These are phyloP conservation scores for Drosophila cardini DNA, from an alignment of 1,140 invertebrate species.

Conservation along the genomic window DNA sequence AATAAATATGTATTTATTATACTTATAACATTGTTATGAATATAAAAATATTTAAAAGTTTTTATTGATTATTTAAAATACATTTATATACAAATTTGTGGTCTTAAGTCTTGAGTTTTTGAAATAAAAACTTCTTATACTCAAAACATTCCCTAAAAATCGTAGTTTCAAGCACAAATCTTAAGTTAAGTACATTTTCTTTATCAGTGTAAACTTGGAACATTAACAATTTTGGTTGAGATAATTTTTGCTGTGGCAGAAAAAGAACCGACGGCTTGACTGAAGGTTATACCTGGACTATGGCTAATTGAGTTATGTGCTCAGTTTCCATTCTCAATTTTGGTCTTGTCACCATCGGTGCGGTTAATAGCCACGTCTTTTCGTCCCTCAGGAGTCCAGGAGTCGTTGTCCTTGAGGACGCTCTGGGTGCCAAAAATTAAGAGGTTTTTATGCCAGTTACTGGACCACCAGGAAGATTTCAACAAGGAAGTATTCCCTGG, in stretches of 20 bases:
- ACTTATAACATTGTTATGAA: too few species aligned
- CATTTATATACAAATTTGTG: too few species aligned
- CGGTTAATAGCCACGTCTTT: constrained; percentile 28
- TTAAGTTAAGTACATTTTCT: too few species aligned
- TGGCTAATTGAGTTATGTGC: constrained; percentile 15
- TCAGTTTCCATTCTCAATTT: neutral
- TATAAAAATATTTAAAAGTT: too few species aligned
- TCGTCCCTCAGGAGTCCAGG: constrained; percentile 9
- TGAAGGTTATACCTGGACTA: constrained; percentile 3
- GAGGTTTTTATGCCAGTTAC: constrained; percentile 85
- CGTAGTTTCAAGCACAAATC: too few species aligned
- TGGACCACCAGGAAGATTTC: constrained; percentile 9
- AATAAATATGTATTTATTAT: too few species aligned
- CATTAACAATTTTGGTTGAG: constrained; percentile 5
- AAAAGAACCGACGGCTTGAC: neutral
- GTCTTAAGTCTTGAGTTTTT: too few species aligned
- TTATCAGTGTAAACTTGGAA: neutral
- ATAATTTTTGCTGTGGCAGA: neutral
- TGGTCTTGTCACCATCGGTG: constrained; percentile 9
- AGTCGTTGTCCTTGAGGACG: constrained; percentile 31
- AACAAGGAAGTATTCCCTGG: too few species aligned
- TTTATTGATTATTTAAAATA: too few species aligned
- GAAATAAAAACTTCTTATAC: too few species aligned
- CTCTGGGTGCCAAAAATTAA: constrained; percentile 86
- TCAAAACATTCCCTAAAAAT: too few species aligned